Percentiles rank a stretch among this genome's conserved stretches.
Conservation (phyloP, 1,140 invertebrate species). For the Drosophila kikkawai region DNA sequence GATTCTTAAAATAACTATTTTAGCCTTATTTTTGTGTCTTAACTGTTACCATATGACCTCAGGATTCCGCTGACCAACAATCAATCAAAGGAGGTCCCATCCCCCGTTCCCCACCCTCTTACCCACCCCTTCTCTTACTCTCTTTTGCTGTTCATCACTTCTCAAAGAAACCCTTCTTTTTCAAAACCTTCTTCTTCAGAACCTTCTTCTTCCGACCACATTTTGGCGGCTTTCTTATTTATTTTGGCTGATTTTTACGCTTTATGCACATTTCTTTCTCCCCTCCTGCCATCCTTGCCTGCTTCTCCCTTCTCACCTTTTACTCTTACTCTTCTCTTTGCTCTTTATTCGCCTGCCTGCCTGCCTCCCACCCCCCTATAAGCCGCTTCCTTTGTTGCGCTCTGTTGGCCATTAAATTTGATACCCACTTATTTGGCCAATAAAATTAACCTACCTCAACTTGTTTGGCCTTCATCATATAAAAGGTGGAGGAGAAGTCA, state of each 20-base stretch:
- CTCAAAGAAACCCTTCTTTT: not conserved
- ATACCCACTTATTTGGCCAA: slow-evolving; percentile 84
- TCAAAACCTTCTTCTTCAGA: not conserved
- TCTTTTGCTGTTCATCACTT: not conserved
- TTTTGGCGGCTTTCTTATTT: slow-evolving; percentile 69
- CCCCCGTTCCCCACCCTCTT: not conserved
- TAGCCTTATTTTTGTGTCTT: not conserved
- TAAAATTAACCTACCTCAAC: slow-evolving; percentile 84
- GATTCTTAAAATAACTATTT: no score
- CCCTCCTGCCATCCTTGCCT: not conserved
- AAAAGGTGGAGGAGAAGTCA: slow-evolving; percentile 17
- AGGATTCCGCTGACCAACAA: slow-evolving; percentile 54
- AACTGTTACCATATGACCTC: slow-evolving; percentile 9
- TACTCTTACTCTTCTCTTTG: not conserved
- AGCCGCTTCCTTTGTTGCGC: slow-evolving; percentile 29
- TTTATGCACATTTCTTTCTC: slow-evolving; percentile 55
- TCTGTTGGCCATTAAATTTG: slow-evolving; percentile 76
- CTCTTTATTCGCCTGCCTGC: not conserved
- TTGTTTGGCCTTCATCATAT: slow-evolving; percentile 55
- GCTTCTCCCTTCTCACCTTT: not conserved
- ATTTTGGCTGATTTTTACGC: slow-evolving; percentile 78
- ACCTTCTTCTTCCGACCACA: not conserved
- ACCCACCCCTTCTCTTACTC: not conserved
- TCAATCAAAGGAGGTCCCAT: slow-evolving; percentile 61
- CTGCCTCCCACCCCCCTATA: not conserved